These are phyloP conservation scores for Cyclophora albipunctata DNA, from an alignment of 2,888 invertebrate genomes.

Conservation along the genomic window DNA sequence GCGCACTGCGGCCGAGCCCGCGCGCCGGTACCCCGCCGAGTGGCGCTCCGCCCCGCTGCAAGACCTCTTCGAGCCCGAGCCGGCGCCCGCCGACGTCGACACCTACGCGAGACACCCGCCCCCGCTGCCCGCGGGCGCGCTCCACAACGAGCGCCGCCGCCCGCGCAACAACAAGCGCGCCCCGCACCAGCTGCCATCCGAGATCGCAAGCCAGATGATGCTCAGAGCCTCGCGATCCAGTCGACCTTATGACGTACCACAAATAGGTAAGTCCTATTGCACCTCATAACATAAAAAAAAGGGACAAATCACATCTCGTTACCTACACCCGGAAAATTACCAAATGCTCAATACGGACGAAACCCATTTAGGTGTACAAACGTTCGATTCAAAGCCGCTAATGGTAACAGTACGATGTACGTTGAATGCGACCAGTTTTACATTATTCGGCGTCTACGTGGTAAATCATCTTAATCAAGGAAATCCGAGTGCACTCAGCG, in stretches of 20 bases:
- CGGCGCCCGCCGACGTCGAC: constrained; percentile 29
- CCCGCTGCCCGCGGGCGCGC: constrained; percentile 40
- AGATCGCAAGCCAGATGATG: constrained; percentile 85
- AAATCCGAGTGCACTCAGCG: constrained; percentile 13
- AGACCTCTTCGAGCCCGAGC: constrained; percentile 58
- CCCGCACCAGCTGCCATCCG: constrained; percentile 62
- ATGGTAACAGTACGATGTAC: too few species aligned
- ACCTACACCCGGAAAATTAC: background rate
- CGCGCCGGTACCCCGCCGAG: constrained; percentile 52
- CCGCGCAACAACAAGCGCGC: constrained; percentile 52
- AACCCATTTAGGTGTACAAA: too few species aligned
- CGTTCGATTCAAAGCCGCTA: too few species aligned
- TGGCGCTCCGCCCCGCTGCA: constrained; percentile 55
- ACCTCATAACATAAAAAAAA: background rate
- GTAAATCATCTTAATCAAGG: constrained; percentile 8
- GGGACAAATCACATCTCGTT: background rate
- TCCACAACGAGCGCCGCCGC: constrained; percentile 54
- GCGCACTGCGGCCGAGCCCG: constrained; percentile 54
- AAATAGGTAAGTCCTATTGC: constrained; percentile 80
- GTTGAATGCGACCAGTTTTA: background rate
- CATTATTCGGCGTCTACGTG: constrained; percentile 2
- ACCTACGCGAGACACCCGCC: constrained; percentile 35
- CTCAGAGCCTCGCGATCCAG: constrained; percentile 83
- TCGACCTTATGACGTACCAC: constrained; percentile 89
- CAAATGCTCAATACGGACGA: too few species aligned